phyloP scores from a whole-genome alignment of 2,888 invertebrate genomes.

The Oegoconia quadripuncta region DNA sequence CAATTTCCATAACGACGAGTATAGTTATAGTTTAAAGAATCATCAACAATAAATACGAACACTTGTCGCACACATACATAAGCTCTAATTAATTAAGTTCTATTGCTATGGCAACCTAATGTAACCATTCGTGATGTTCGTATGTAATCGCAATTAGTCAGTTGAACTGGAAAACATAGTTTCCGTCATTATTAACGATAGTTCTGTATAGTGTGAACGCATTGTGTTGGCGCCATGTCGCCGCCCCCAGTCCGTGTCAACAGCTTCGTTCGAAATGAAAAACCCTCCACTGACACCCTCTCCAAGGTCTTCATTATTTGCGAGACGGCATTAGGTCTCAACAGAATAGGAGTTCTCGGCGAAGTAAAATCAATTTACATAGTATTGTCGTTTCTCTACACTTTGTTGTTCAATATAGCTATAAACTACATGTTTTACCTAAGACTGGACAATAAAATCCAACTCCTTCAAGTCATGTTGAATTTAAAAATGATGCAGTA shows the following conservation, averaged over 20 bases:
- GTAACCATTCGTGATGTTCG: not conserved
- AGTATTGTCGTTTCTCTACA: conserved; percentile 25
- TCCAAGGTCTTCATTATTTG: conserved; percentile 38
- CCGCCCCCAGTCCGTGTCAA: conserved; percentile 38
- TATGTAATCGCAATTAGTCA: not conserved
- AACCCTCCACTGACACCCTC: conserved; percentile 34
- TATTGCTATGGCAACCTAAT: not conserved
- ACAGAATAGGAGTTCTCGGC: conserved; percentile 33
- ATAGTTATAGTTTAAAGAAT: no score
- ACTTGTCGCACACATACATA: not conserved
- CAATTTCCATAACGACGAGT: no score
- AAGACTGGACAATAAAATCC: not conserved
- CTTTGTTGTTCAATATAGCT: conserved; percentile 14
- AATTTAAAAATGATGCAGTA: conserved; percentile 20
- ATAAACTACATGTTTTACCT: conserved; percentile 8
- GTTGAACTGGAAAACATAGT: not conserved
- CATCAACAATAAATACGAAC: not conserved
- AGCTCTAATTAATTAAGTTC: not conserved
- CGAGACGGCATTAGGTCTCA: conserved; percentile 34
- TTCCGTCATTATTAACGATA: not conserved
- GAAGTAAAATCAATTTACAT: conserved; percentile 23
- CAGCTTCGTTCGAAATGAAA: conserved; percentile 34
- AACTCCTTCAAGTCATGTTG: not conserved
- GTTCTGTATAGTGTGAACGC: not conserved
- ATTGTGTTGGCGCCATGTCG: conserved; percentile 23